Evolutionary conservation across 92 coral and sea anemone species (phyloP).

Genomic region (Palythoa heliodiscus): DNA sequence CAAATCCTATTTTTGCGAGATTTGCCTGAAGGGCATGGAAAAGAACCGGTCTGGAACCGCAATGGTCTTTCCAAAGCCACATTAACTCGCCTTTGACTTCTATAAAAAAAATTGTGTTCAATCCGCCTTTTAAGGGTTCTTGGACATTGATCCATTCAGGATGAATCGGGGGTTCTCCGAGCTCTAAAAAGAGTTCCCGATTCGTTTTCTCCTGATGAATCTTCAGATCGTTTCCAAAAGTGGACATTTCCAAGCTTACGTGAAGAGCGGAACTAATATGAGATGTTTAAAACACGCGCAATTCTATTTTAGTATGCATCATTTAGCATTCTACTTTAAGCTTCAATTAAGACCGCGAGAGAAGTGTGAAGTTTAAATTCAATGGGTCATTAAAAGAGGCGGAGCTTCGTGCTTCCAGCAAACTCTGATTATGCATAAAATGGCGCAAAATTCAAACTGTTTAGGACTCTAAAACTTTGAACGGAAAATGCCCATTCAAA

Average conservation of each 20-base stretch:
- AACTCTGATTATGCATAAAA: neutral
- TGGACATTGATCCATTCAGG: constrained; percentile 10
- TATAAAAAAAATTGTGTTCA: neutral
- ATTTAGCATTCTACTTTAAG: no score
- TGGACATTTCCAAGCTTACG: neutral
- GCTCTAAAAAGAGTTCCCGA: constrained; percentile 5
- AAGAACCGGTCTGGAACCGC: neutral
- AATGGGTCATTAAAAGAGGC: neutral
- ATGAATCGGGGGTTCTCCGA: constrained; percentile 6
- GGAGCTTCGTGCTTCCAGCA: neutral
- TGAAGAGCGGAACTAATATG: neutral
- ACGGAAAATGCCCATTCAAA: neutral
- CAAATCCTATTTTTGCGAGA: neutral
- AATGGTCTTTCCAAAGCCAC: constrained; percentile 19
- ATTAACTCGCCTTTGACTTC: constrained; percentile 8
- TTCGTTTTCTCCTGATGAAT: neutral
- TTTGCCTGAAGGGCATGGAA: neutral
- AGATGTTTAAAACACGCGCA: constrained; percentile 11
- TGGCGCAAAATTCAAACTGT: neutral
- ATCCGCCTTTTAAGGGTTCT: constrained; percentile 4
- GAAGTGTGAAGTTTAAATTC: neutral
- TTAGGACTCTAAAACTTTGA: neutral
- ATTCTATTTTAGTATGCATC: no score
- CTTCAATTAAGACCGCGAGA: neutral
- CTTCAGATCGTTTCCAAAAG: neutral